Evolutionary conservation across 2,113 vertebrate genomes (phyloP).

Genomic region (Dermatemys mawii): DNA sequence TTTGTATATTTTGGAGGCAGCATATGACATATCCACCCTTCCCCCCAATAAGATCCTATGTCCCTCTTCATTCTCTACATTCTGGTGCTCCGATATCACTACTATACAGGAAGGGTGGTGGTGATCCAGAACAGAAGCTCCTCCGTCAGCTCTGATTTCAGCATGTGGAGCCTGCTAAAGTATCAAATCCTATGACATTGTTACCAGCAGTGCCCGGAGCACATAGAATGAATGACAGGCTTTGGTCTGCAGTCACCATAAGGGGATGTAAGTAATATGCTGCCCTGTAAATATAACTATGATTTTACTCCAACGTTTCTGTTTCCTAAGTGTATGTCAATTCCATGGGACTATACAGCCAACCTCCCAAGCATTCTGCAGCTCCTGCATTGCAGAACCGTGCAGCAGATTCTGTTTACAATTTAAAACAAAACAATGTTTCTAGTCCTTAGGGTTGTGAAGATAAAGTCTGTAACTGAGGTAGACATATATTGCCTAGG

Average conservation of each 20-base stretch:
- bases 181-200: not conserved
- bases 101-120: not conserved
- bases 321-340: not conserved
- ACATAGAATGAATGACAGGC: not conserved
- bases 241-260: not conserved
- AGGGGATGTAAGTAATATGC: not conserved
- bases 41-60: not conserved
- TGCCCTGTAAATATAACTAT: not conserved
- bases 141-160: not conserved
- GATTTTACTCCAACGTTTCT: not conserved
- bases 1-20: not conserved
- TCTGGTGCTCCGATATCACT: not conserved
- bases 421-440: not conserved
- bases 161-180: not conserved
- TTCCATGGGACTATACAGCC: not conserved
- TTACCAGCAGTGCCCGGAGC: not conserved
- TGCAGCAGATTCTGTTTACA: not conserved
- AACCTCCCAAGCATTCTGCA: not conserved
- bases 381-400: not conserved
- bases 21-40: not conserved
- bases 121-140: not conserved
- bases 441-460: not conserved
- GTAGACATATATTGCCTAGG: not conserved
- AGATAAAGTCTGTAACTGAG: not conserved
- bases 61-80: not conserved